Evolutionary conservation across 2,797 vertebrate species (phyloP), one percentile per base, ranked within the genome.

Genomic region (Tragopan temminckii): DNA sequence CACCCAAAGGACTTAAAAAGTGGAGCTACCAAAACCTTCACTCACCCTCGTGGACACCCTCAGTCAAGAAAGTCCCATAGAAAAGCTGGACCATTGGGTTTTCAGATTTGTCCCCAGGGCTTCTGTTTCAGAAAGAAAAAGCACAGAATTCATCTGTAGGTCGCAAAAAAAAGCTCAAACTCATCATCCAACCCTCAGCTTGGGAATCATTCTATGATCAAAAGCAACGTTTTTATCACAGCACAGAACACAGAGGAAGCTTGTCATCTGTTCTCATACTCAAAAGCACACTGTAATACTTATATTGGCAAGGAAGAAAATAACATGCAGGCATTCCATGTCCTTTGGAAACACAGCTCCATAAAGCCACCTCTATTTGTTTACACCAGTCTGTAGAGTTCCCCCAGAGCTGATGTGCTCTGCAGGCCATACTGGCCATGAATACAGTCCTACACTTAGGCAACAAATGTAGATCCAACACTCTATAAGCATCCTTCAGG

Each of bases 11-110:
- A 69, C 33, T 14, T 19, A 16, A 52, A 15, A 38, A 23, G 24
- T 2, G 1, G 29, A 33, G 21, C 45, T 18, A 7, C 29, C 59
- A 45, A 68, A 35, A 13, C 38, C 53, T 61, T 16, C 38, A 90
- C 96, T 88, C 98, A 99, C 99, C 99, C 93, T 99, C 98, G 4
- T 98, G 98, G 96, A 98, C 97, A 67, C 99, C 98, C 95, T 99
- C 99, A 1, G 99, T 99, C 83, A 99, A 97, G 97, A 99, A 99
- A 83, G 99, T 99, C 29, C 99, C 99, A 0, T 99, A 99, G 97
- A 99, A 99, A 16, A 99, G 99, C 91, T 99, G 99, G 18, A 99
- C 99, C 99, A 99, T 99, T 31, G 99, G 99, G 94, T 99, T 99
- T 81, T 98, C 96, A 3, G 98, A 98, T 95, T 99, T 99, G 96